Base-by-base conservation (phyloP, 2,797 vertebrate genomes). In the Argya squamiceps region DNA sequence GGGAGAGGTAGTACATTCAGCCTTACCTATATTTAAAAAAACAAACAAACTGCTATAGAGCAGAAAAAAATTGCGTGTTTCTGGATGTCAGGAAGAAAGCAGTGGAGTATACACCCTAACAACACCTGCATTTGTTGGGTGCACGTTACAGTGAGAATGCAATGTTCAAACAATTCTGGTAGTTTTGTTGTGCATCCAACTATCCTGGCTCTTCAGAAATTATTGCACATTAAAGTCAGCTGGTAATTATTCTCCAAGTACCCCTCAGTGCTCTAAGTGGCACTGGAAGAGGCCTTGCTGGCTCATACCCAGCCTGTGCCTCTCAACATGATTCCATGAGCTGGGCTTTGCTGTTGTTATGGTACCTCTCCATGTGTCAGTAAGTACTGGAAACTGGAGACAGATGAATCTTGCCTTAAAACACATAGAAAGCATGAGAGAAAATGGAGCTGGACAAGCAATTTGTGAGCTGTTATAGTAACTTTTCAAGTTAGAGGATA, bases 211-310 rank as follows among this genome's bases (percentile, higher is more conserved):
- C 70, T n/a, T 55, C 36, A n/a, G 71, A 96, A 83, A 58, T 36
- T 88, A 92, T 52, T 89, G 67, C 53, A 92, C 96, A 92, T 88
- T 85, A 37, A 92, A 85, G 22, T 59, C 63, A 95, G 62, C 37
- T 91, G 46, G 58, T 74, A 83, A 90, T 96, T 92, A 74, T 8
- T 44, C 59, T 83, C 59, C 68, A 63, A 41, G 39, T 24, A 78
- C 55, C 60, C 10, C 0, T 49, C 69, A 46, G 85, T 49, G 46
- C 58, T 86, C 52, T 46, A 32, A 88, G 68, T 30, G 69, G 73
- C 39, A 16, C 73, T 63, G 63, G 69, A 88, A 46, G 23, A 64
- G 41, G 27, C 43, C 92, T 92, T 92, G 84, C 80, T 49, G 86
- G 87, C 46, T 69, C 47, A 2, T 9, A 26, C 6, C 44, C 44